A percentile compares a stretch with the other conserved stretches of the same genome.
These are phyloP conservation scores for Mionectes macconnelli DNA, from an alignment of 2,113 vertebrate species.

Conservation along the genomic window DNA sequence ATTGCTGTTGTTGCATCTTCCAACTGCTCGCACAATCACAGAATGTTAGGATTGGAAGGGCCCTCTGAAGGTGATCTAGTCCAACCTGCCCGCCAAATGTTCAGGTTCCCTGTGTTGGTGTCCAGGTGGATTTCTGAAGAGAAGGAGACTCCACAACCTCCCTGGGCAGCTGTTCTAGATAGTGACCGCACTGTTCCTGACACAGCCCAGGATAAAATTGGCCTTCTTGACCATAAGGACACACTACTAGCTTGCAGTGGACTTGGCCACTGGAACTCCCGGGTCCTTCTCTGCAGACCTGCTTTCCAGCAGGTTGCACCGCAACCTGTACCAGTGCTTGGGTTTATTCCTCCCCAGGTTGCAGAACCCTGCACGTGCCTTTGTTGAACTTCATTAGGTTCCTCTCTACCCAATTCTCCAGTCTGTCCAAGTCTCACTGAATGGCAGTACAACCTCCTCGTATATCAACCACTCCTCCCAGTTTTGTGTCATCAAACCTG, in stretches of 20 bases:
- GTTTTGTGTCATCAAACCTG: not conserved
- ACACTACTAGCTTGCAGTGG: not conserved
- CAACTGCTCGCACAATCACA: not conserved
- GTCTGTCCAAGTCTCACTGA: not conserved
- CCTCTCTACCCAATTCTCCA: not conserved
- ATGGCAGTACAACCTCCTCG: not conserved
- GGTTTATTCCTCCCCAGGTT: not conserved
- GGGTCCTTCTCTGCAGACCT: not conserved
- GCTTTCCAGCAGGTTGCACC: not conserved
- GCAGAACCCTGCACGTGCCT: not conserved
- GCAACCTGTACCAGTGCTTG: not conserved
- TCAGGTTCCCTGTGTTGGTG: not conserved
- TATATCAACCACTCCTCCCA: not conserved
- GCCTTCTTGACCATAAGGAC: not conserved
- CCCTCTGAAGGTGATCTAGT: not conserved
- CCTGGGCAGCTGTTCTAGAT: not conserved
- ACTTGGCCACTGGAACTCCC: not conserved
- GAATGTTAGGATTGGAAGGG: not conserved
- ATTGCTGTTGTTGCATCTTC: not conserved
- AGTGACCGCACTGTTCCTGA: not conserved
- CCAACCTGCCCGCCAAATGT: not conserved
- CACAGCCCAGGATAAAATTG: not conserved
- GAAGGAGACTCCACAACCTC: not conserved
- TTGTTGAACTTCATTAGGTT: not conserved
- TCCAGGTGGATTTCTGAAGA: not conserved